These are phyloP conservation scores for Bufo bufo DNA, from an alignment of 2,113 vertebrate genomes.

Conservation along the genomic window DNA sequence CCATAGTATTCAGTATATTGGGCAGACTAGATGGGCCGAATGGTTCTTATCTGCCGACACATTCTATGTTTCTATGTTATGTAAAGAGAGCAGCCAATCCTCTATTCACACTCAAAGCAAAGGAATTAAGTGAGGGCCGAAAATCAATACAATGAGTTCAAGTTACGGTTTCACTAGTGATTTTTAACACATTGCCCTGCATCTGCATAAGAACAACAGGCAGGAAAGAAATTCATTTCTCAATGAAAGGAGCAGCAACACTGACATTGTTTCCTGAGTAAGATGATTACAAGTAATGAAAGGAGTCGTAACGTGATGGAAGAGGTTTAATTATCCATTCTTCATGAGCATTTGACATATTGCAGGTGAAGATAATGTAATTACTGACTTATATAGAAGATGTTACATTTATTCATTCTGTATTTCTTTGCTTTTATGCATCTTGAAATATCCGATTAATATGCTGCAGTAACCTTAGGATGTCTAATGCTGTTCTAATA, in stretches of 20 bases:
- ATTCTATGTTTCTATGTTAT: no score
- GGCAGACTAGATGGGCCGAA: no score
- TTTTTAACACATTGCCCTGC: slow-evolving; percentile 9
- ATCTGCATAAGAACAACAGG: neutral
- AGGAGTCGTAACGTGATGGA: no score
- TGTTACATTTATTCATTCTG: neutral
- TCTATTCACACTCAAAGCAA: slow-evolving; percentile 30
- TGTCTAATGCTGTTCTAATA: no score
- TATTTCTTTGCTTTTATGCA: neutral
- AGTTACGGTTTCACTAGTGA: slow-evolving; percentile 4
- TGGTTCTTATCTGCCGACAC: no score
- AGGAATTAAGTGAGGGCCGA: slow-evolving; percentile 15
- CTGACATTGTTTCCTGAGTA: neutral
- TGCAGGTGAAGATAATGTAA: neutral
- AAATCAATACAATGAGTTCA: slow-evolving; percentile 43
- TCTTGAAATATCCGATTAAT: neutral
- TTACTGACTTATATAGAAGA: no score
- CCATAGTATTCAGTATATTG: no score
- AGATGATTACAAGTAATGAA: neutral
- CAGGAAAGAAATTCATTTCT: slow-evolving; percentile 2
- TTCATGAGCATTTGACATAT: neutral
- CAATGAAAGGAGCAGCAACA: neutral
- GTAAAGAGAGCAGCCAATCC: slow-evolving; percentile 32
- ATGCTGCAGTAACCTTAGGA: no score
- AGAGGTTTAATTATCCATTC: neutral